Percentiles rank a stretch among this genome's conserved stretches.
These are phyloP conservation scores for Ficedula albicollis DNA, from an alignment of 2,797 vertebrate genomes.

Conservation along the genomic window DNA sequence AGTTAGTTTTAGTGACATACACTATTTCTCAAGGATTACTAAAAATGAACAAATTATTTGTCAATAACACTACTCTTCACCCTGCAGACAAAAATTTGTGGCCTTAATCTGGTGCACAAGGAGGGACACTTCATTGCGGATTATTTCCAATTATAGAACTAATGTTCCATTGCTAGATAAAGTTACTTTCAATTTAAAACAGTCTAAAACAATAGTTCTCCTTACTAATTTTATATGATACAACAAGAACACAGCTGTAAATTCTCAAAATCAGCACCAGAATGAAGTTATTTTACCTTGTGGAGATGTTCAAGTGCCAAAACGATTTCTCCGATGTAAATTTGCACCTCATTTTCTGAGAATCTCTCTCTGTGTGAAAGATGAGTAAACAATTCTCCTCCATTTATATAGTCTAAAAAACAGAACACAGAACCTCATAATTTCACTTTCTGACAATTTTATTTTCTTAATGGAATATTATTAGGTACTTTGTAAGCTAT, in stretches of 20 bases:
- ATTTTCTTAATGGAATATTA: background rate
- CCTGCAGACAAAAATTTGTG: background rate
- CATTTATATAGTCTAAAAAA: constrained; percentile 95
- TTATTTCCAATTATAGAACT: background rate
- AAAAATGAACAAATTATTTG: background rate
- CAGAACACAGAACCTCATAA: constrained; percentile 40
- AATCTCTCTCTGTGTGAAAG: constrained; percentile 96
- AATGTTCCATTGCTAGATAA: background rate
- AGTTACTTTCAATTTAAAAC: background rate
- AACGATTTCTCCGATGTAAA: constrained; percentile 97
- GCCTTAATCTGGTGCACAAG: background rate
- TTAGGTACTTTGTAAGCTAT: background rate
- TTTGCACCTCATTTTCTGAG: constrained; percentile 91
- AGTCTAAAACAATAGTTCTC: background rate
- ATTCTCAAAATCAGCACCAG: constrained; percentile 8
- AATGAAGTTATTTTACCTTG: constrained; percentile 82
- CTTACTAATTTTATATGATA: background rate
- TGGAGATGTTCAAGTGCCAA: constrained; percentile 94
- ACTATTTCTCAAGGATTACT: background rate
- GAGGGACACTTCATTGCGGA: background rate
- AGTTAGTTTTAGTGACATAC: background rate
- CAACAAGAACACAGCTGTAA: background rate
- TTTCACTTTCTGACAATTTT: background rate
- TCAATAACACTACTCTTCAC: background rate
- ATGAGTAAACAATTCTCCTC: constrained; percentile 97